Base-by-base conservation (phyloP, 2,888 invertebrate species). In the Aethes cnicana region DNA sequence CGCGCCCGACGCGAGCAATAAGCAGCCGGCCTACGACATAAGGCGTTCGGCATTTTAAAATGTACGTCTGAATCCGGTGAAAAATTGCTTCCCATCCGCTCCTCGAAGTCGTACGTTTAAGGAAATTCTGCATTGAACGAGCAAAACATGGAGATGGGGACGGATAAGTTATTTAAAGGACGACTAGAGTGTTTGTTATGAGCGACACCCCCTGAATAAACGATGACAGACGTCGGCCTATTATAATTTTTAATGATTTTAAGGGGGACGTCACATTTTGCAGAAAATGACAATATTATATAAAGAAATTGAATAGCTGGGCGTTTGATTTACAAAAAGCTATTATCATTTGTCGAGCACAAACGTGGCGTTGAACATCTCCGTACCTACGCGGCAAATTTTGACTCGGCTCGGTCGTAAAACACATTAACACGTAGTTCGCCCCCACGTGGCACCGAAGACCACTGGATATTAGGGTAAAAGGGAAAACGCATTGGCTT, bases 351-450 rank as follows among this genome's bases (percentile, higher is more conserved):
- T 28, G 4, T 7, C 16, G 6, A 6, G 17, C 36, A 46, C 16
- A 37, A 28, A 23, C 30, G 30, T 12, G 8, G 16, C 23, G 25
- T 39, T 28, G 25, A 36, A 47, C 35, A 47, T 32, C 21, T 54
- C 36, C 28, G 20, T 12, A 35, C n/a, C 47, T 52, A 74, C 68
- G 69, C 62, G 61, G 62, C 66, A 75, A 73, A 72, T 73, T 72
- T 76, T 63, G 66, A 77, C 74, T 69, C 64, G 64, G 66, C 61
- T 59, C 66, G 71, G 62, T 77, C 81, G 72, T 87, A 84, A 86
- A 84, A 81, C 74, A 78, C 81, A 85, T 87, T 85, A 84, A 78
- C 87, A 89, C 86, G 87, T 87, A 83, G 69, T 79, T 69, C 62
- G 68, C 60, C 62, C 71, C 64, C 66, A 68, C 66, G 65, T 62